phyloP scores from a whole-genome alignment of 2,888 invertebrate genomes.

The Pseudolycoriella hygida region DNA sequence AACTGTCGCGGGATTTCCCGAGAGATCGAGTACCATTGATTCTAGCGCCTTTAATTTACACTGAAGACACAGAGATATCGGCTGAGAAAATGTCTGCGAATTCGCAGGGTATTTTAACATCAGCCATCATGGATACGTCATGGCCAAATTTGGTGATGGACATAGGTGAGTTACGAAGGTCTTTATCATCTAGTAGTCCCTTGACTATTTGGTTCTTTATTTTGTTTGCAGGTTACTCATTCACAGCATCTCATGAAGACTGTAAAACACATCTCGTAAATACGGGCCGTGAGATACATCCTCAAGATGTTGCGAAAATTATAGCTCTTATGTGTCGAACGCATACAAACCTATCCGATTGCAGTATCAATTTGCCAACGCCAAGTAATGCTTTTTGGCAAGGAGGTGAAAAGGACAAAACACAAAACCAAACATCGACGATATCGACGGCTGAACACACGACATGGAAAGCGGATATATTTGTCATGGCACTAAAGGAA shows the following conservation, averaged over 20 bases:
- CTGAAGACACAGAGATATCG: slow-evolving; percentile 47
- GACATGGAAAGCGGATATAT: slow-evolving; percentile 87
- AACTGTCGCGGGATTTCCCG: slow-evolving; percentile 73
- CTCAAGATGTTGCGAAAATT: slow-evolving; percentile 69
- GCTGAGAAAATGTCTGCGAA: slow-evolving; percentile 44
- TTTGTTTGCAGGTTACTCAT: slow-evolving; percentile 45
- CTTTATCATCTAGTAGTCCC: background rate
- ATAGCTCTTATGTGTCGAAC: slow-evolving; percentile 76
- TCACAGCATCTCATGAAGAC: slow-evolving; percentile 72
- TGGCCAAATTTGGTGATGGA: slow-evolving; percentile 81
- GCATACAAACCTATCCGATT: slow-evolving; percentile 41
- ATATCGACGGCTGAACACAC: slow-evolving; percentile 21
- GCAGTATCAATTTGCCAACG: slow-evolving; percentile 51
- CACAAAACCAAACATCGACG: background rate
- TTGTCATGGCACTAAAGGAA: slow-evolving; percentile 83
- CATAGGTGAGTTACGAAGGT: slow-evolving; percentile 37
- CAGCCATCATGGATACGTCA: slow-evolving; percentile 53
- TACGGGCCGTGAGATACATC: slow-evolving; percentile 66
- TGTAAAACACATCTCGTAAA: slow-evolving; percentile 72
- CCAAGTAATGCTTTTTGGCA: slow-evolving; percentile 45
- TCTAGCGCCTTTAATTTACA: slow-evolving; percentile 73
- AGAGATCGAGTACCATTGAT: slow-evolving; percentile 77
- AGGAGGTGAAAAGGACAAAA: slow-evolving; percentile 15
- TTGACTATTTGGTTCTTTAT: background rate
- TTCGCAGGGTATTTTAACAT: slow-evolving; percentile 35